Evolutionary conservation across 1,140 invertebrate species (phyloP), one percentile per base, ranked within the genome.

Genomic region (Panagrolaimus sp.): DNA sequence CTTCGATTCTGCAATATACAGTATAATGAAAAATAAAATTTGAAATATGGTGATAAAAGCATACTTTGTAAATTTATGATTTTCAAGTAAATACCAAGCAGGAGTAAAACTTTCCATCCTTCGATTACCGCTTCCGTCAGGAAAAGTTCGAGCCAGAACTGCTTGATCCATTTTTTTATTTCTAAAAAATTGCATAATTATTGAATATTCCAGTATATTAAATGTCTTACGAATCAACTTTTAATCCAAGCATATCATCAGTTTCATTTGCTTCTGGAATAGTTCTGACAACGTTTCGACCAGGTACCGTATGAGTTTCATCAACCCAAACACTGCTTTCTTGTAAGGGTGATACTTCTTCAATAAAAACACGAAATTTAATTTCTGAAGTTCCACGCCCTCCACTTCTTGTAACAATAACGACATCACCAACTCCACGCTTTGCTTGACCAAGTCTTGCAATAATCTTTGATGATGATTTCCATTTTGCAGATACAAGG

Each of bases 261-360:
- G 82, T 71, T 7, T 78, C 77, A 25, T 48, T 92, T 89, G 65
- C 91, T 90, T 79, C 91, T 89, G 53, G 89, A 88, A n/a, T 90
- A 89, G 1, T 91, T 90, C 0, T 90, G 90, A 67, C 92, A 85
- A 1, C 91, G 89, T 74, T 92, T 85, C 53, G 90, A 87, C 67
- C 80, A 25, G 31, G 91, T 89, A 89, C 91, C 91, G 65, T 89
- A 87, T 84, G 83, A n/a, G 86, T 83, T 71, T 87, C 94, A 85
- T 98, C 94, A 0, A 98, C 91, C 96, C 96, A 98, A 31, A 61
- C 92, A n/a, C 93, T 92, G 78, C 92, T 94, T 83, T 98, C 96
- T 84, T 97, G 96, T 65, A 96, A 88, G 1, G 94, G 93, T 0
- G 78, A 76, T n/a, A 82, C 69, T 71, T 81, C 72, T 45, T 74